Conservation (phyloP, 53 echinoderm and acorn worm species). For the Holothuria leucospilota region DNA sequence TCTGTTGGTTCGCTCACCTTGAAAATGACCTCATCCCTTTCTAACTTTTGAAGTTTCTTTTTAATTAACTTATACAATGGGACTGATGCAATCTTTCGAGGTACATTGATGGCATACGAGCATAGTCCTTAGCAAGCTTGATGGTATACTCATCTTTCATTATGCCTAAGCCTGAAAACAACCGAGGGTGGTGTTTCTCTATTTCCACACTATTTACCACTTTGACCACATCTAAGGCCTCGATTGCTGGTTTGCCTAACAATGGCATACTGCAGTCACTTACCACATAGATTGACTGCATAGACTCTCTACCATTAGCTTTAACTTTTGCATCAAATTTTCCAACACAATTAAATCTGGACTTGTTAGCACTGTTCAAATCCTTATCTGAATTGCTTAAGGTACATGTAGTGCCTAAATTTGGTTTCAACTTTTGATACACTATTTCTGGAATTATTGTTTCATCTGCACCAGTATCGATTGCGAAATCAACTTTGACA, state of each 20-base stretch:
- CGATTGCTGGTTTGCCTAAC: slow-evolving; percentile 40
- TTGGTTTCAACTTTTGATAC: not conserved
- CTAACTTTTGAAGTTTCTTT: slow-evolving; percentile 57
- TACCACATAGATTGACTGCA: slow-evolving; percentile 3
- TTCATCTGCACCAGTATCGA: slow-evolving; percentile 32
- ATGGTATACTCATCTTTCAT: slow-evolving; percentile 53
- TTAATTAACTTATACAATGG: slow-evolving; percentile 57
- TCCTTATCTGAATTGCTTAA: not conserved
- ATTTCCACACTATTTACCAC: slow-evolving; percentile 16
- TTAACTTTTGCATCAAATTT: not conserved
- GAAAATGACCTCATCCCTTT: slow-evolving; percentile 65
- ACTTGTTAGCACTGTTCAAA: slow-evolving; percentile 40
- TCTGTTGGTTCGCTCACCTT: slow-evolving; percentile 48
- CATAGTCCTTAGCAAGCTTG: slow-evolving; percentile 36
- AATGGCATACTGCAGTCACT: not conserved
- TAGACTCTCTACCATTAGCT: slow-evolving; percentile 14
- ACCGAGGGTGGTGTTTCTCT: slow-evolving; percentile 33
- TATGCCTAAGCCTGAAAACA: slow-evolving; percentile 61
- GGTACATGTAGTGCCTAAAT: not conserved
- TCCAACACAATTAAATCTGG: slow-evolving; percentile 6
- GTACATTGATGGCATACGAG: slow-evolving; percentile 37
- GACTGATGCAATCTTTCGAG: slow-evolving; percentile 58
- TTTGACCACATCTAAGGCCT: not conserved
- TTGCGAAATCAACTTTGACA: not conserved
- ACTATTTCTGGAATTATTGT: slow-evolving; percentile 24